Percentiles rank a stretch among this genome's conserved stretches.
These are phyloP conservation scores for Gymnoscopelus braueri DNA, from an alignment of 2,797 vertebrate species.

Conservation along the genomic window DNA sequence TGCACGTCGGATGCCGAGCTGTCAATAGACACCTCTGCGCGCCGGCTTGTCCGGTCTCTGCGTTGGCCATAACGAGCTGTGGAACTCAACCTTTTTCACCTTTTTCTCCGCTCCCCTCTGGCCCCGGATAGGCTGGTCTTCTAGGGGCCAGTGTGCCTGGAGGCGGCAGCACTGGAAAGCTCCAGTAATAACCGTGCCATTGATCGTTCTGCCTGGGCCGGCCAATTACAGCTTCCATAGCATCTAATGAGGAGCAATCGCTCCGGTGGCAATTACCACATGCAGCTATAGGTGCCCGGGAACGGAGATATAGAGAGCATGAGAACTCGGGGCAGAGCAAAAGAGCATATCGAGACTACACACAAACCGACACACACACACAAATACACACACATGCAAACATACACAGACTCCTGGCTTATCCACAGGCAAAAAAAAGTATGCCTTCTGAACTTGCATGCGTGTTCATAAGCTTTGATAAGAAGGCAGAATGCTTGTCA, in stretches of 20 bases:
- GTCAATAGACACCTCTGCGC: conserved; percentile 51
- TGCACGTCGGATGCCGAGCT: conserved; percentile 33
- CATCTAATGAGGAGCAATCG: conserved; percentile 71
- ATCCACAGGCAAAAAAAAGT: too few species aligned
- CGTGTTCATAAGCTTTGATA: conserved; percentile 23
- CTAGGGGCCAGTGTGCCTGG: conserved; percentile 26
- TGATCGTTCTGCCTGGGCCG: conserved; percentile 63
- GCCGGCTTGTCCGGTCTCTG: conserved; percentile 30
- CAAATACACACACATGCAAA: conserved; percentile 3
- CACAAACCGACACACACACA: not conserved
- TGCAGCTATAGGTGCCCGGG: conserved; percentile 4
- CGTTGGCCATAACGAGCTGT: conserved; percentile 59
- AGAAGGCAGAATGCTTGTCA: conserved; percentile 27
- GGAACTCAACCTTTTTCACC: conserved; percentile 32
- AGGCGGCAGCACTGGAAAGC: conserved; percentile 40
- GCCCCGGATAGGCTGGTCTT: conserved; percentile 40
- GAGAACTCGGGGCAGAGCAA: conserved; percentile 32
- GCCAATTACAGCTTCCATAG: conserved; percentile 73
- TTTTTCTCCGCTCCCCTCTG: conserved; percentile 46
- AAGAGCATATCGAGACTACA: conserved; percentile 17
- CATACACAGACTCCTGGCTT: not conserved
- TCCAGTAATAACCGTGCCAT: conserved; percentile 66
- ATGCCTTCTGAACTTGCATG: not conserved
- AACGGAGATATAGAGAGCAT: conserved; percentile 46
- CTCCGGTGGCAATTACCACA: conserved; percentile 68